Base-by-base conservation (phyloP, 2,888 invertebrate genomes). In the Siphlonurus alternatus region DNA sequence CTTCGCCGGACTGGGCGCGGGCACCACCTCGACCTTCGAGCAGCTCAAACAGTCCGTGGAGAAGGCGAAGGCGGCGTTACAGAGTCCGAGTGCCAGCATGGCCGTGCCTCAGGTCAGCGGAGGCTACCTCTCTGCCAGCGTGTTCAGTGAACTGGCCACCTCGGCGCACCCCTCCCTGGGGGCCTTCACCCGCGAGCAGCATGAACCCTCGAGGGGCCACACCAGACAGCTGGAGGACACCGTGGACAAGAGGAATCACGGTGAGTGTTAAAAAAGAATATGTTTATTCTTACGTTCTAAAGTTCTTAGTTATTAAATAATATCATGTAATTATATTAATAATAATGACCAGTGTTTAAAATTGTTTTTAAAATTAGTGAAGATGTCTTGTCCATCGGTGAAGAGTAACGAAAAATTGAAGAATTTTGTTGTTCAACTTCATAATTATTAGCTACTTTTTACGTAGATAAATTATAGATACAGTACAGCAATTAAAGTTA, bases 31-130 rank as follows among this genome's bases (percentile, higher is more conserved):
- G 68, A 92, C 92, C 15, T 92, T 92, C 79, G 91, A 92, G 72
- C 91, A 92, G 74, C 78, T 92, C 67, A 92, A 92, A 72, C 92
- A 92, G 74, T 90, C 90, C 72, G 91, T 92, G 59, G 92, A 92
- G 74, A 92, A 92, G 73, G 92, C 92, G 59, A 92, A 92, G 74
- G 91, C 91, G 1, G 92, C 90, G 0, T 78, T 92, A 61, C 88
- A 88, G 74, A 56, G 56, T 22, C 56, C 56, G 19, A 22, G 56
- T 22, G 56, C 56, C n/a, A 22, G 15, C 7, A 56, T n/a, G 7
- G 56, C 20, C 5, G 56, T 56, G 7, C 56, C 56, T 5, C 56
- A 10, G 5, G 56, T 56, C 56, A 56, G 20, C n/a, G 56, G 56
- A n/a, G 38, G 38, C 15, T 38, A 38, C 38, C 38, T 38, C 7